Conservation (phyloP, 2,113 vertebrate genomes). For the Macrotis lagotis region DNA sequence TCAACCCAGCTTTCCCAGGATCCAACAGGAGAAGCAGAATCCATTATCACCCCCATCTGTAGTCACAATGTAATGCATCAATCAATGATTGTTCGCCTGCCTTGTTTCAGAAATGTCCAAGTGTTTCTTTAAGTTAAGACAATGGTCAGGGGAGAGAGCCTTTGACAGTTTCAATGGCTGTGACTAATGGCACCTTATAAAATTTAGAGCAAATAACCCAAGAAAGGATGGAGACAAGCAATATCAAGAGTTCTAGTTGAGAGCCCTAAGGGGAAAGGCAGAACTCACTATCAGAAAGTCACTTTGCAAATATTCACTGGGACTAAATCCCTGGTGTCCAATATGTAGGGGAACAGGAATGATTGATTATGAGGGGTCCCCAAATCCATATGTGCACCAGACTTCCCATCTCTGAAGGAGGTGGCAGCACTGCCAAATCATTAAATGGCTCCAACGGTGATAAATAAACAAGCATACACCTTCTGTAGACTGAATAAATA, state of each 20-base stretch:
- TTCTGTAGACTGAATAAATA: neutral
- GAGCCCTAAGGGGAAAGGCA: neutral
- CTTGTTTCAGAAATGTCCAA: neutral
- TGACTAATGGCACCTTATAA: neutral
- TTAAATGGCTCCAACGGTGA: neutral
- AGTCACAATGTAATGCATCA: neutral
- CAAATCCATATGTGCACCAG: neutral
- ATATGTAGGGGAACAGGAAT: neutral
- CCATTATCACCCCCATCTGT: neutral
- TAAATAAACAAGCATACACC: neutral
- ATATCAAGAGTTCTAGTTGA: fast-evolving
- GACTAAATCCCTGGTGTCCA: neutral
- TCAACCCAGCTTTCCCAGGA: neutral
- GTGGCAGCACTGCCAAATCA: neutral
- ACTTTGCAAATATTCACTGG: neutral
- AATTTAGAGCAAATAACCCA: neutral
- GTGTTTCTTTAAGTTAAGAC: neutral
- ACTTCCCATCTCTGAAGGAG: neutral
- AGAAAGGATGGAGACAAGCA: neutral
- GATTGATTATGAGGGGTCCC: neutral
- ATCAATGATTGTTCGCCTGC: fast-evolving
- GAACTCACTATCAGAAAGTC: neutral
- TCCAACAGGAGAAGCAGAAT: fast-evolving
- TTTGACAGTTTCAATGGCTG: neutral
- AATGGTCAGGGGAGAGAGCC: neutral